Evolutionary conservation across 2,113 vertebrate genomes (phyloP).

Genomic region (Nanorana parkeri): DNA sequence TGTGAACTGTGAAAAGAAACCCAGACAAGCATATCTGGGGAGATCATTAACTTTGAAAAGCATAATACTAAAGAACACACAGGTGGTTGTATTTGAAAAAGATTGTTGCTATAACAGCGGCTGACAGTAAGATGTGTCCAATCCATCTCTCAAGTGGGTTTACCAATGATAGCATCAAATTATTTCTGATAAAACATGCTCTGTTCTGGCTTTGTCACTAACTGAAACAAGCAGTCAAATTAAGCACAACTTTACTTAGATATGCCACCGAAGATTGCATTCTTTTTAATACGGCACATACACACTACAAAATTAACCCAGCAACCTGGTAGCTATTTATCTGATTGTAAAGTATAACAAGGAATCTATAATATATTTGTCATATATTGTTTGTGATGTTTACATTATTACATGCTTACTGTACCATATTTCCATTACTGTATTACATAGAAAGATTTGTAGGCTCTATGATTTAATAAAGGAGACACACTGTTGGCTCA

Average conservation of each 20-base stretch:
- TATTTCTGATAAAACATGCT: not conserved
- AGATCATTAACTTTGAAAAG: not conserved
- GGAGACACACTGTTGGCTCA: too few relatives aligned
- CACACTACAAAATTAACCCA: too few relatives aligned
- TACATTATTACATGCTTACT: too few relatives aligned
- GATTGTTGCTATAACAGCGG: constrained; percentile 19
- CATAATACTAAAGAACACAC: not conserved
- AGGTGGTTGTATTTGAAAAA: not conserved
- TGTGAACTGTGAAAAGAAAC: not conserved
- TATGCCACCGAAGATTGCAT: not conserved
- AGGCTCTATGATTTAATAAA: too few relatives aligned
- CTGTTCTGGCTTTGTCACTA: not conserved
- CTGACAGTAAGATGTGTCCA: not conserved
- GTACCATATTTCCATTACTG: too few relatives aligned
- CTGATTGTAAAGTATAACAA: too few relatives aligned
- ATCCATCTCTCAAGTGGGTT: not conserved
- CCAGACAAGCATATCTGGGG: not conserved
- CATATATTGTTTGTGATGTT: too few relatives aligned
- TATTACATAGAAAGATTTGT: too few relatives aligned
- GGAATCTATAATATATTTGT: too few relatives aligned
- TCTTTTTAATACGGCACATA: too few relatives aligned
- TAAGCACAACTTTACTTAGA: not conserved
- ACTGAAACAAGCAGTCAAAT: not conserved
- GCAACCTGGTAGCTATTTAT: too few relatives aligned
- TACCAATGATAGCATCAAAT: constrained; percentile 8